phyloP scores from a whole-genome alignment of 2,113 vertebrate species.

The Acanthisitta chloris region DNA sequence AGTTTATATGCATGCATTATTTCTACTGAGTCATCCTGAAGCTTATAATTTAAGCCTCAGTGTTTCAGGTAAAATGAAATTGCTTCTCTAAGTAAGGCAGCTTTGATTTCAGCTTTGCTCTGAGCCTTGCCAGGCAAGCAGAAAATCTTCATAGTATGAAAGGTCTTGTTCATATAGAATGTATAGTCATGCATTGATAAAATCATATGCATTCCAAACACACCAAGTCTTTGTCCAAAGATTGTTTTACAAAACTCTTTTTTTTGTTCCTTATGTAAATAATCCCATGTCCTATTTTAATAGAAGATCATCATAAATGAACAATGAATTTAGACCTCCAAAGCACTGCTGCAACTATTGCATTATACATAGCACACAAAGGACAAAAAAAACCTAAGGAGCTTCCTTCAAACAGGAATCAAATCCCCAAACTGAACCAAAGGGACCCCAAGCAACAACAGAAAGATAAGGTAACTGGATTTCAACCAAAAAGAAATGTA shows the following conservation, averaged over 20 bases:
- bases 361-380: background rate
- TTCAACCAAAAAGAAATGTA: background rate
- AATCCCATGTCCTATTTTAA: background rate
- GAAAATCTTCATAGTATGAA: constrained; percentile 35
- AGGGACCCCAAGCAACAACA: background rate
- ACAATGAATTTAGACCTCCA: background rate
- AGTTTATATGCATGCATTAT: constrained; percentile 66
- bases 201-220: background rate
- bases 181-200: constrained; percentile 41
- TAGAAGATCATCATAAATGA: constrained; percentile 27
- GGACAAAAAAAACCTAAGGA: background rate
- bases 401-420: background rate
- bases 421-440: background rate
- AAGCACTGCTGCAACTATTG: background rate
- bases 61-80: constrained; percentile 69
- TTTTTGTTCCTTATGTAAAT: background rate
- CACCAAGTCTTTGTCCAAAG: background rate
- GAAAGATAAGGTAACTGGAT: background rate
- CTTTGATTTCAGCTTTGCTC: constrained; percentile 67
- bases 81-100: constrained; percentile 50
- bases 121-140: constrained; percentile 53
- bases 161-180: constrained; percentile 29
- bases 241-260: constrained; percentile 19
- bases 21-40: constrained; percentile 66
- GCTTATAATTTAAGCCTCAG: constrained; percentile 66